Evolutionary conservation across 2,797 vertebrate genomes (phyloP), one percentile per base, ranked within the genome.

Genomic region (Leptodactylus fallax): DNA sequence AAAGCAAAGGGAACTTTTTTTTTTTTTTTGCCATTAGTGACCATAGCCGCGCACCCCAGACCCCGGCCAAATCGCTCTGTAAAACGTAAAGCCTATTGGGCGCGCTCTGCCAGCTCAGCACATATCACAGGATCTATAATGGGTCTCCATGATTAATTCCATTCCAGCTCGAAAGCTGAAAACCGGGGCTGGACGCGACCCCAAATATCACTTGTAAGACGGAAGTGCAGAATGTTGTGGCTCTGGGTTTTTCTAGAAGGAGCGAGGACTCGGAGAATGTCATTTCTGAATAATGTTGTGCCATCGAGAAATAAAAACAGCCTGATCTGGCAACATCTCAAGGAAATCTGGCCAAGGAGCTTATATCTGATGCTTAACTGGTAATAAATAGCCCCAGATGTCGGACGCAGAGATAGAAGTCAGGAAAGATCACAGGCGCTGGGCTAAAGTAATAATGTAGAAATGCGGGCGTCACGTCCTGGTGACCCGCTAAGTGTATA

Each of bases 351-450:
- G 83, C 87, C 87, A 88, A 67, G 69, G 14, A 56, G 60, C 60
- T 84, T 60, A 71, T 84, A 80, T 84, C 63, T 88, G 19, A n/a
- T 78, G 78, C 77, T 61, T 72, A 36, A 36, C 36, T 36, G 36
- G 19, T 84, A 51, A 56, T 88, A 88, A 88, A 81, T 74, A 63
- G 78, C 69, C 83, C 87, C 87, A 88, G 87, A 88, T 88, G 87
- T 61, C 14, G 87, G 45, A 81, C 81, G 49, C 53, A 55, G 8
- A 80, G 71, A 79, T 69, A 36, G 3, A 45, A 36, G 71, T 55
- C 23, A 67, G 17, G 71, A 61, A 23, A 36, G 36, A 36, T 36
- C 36, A 36, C 36, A 36, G 36, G 36, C 63, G 60, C 36, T n/a
- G 10, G 55, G 36, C 19, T 23, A 36, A 1, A 36, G 36, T 53